Evolutionary conservation across 2,797 vertebrate species (phyloP).

Genomic region (Valencia hispanica): DNA sequence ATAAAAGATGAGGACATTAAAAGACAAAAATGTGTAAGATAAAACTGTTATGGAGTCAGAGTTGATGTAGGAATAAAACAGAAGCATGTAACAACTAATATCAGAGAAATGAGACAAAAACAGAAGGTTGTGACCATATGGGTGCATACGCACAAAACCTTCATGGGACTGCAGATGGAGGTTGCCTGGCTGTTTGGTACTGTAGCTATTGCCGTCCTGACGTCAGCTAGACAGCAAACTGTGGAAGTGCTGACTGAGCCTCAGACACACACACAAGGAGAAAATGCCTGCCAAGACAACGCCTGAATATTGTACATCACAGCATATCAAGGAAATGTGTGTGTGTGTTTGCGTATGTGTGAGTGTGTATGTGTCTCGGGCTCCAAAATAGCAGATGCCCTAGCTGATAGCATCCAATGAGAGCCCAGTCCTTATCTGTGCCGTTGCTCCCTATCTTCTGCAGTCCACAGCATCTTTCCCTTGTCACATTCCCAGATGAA

Average conservation of each 20-base stretch:
- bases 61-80: constrained; percentile 23
- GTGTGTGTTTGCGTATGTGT: constrained; percentile 19
- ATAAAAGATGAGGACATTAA: constrained; percentile 19
- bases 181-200: constrained; percentile 56
- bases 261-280: constrained; percentile 29
- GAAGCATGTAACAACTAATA: constrained; percentile 20
- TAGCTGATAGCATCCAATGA: constrained; percentile 48
- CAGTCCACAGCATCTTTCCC: constrained; percentile 35
- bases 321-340: constrained; percentile 62
- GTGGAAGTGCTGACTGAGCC: constrained; percentile 73
- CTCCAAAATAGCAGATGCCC: constrained; percentile 55
- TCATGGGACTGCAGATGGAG: constrained; percentile 39
- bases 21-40: constrained; percentile 1
- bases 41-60: constrained; percentile 14
- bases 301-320: constrained; percentile 71
- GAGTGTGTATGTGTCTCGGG: constrained; percentile 12
- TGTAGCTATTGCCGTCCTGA: constrained; percentile 63
- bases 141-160: constrained; percentile 34
- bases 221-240: constrained; percentile 70
- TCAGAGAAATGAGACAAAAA: constrained; percentile 28
- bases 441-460: constrained; percentile 38
- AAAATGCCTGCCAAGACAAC: constrained; percentile 66
- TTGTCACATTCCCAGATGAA: constrained; percentile 39
- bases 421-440: constrained; percentile 28
- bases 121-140: constrained; percentile 19